These are phyloP conservation scores for Phrynocephalus versicolor DNA, from an alignment of 2,113 vertebrate genomes.

Conservation along the genomic window DNA sequence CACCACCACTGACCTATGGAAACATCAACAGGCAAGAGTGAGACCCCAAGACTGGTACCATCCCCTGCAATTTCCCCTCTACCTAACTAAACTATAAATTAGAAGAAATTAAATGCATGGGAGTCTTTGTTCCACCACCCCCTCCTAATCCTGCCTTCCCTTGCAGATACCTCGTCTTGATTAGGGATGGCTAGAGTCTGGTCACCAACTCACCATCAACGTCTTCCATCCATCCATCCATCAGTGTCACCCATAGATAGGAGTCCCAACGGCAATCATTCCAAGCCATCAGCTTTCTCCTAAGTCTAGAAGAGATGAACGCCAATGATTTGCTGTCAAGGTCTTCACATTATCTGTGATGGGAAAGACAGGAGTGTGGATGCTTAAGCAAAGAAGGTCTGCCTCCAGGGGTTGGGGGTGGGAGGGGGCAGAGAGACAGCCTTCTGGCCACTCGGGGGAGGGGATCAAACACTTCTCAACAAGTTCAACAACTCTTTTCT, in stretches of 20 bases:
- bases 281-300: slow-evolving; percentile 19
- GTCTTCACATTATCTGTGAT: slow-evolving; percentile 3
- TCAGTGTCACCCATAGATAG: slow-evolving; percentile 15
- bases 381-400: slow-evolving; percentile 15
- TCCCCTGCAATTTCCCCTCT: too few species aligned
- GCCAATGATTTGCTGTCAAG: slow-evolving; percentile 33
- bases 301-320: slow-evolving; percentile 22
- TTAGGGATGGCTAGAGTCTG: slow-evolving; percentile 11
- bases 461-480: background rate
- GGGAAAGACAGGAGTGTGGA: background rate
- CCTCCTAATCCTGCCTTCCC: too few species aligned
- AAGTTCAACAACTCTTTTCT: background rate
- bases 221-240: slow-evolving; percentile 8
- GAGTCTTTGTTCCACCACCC: background rate
- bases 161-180: background rate
- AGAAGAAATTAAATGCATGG: background rate
- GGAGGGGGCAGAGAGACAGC: background rate
- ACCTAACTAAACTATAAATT: too few species aligned
- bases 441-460: background rate
- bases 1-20: too few species aligned
- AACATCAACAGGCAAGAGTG: too few species aligned
- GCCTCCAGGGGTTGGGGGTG: background rate
- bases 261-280: background rate
- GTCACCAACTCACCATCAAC: slow-evolving; percentile 1
- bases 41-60: too few species aligned